These are phyloP conservation scores for Saguinus imperator DNA, from an alignment of 2,113 vertebrate species.

Conservation along the genomic window DNA sequence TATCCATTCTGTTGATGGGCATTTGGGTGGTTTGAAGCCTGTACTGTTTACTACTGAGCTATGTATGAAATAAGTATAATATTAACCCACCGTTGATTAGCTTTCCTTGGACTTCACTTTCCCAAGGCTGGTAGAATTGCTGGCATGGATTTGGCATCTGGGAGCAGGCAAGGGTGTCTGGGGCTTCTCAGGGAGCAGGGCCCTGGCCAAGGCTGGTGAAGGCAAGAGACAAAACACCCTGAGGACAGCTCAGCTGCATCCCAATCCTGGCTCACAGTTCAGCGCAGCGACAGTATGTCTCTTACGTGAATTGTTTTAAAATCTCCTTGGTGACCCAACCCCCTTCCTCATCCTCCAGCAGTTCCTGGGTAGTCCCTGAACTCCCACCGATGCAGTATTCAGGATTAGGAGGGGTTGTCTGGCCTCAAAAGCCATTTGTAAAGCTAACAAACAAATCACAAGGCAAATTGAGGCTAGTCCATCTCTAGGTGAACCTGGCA, in stretches of 20 bases:
- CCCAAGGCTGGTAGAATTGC: not conserved
- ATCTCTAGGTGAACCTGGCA: constrained; percentile 73
- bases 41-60: not conserved
- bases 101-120: not conserved
- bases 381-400: not conserved
- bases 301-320: constrained; percentile 68
- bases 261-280: not conserved
- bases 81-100: not conserved
- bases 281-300: not conserved
- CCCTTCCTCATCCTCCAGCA: not conserved
- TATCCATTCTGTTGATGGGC: not conserved
- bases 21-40: not conserved
- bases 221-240: not conserved
- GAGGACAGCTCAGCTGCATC: not conserved
- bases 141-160: not conserved
- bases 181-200: not conserved
- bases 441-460: constrained; percentile 81
- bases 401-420: constrained; percentile 58
- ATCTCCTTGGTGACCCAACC: constrained; percentile 66
- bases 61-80: not conserved
- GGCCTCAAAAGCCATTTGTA: constrained; percentile 79
- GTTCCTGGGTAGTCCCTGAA: not conserved
- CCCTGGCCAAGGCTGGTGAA: not conserved
- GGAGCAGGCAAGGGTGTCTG: not conserved
- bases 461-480: constrained; percentile 77